Evolutionary conservation across 2,797 vertebrate species (phyloP).

Genomic region (Ceyx erithaca): DNA sequence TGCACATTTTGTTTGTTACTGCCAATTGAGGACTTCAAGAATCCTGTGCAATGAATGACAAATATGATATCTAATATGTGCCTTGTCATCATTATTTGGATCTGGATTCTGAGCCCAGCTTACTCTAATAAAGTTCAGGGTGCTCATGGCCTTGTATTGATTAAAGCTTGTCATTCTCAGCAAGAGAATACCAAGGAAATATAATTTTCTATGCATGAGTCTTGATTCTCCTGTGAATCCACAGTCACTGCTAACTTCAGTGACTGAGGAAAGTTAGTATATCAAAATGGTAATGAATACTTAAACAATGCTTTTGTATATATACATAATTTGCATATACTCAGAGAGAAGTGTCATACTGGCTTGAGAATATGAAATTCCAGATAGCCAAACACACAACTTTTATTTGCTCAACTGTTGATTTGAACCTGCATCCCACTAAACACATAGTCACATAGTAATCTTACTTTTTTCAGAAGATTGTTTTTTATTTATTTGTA

Average conservation of each 20-base stretch:
- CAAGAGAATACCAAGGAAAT: not conserved
- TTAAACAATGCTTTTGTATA: not conserved
- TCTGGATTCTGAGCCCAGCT: not conserved
- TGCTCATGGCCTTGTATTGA: not conserved
- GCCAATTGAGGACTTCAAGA: not conserved
- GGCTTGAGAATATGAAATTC: not conserved
- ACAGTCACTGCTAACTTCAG: not conserved
- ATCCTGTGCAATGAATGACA: not conserved
- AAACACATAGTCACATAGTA: not conserved
- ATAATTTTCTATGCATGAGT: not conserved
- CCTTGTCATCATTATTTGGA: not conserved
- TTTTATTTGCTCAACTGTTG: not conserved
- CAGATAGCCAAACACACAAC: not conserved
- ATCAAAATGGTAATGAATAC: not conserved
- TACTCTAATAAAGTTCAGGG: not conserved
- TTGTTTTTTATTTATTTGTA: not conserved
- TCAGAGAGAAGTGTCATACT: not conserved
- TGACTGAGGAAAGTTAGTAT: not conserved
- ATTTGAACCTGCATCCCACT: not conserved
- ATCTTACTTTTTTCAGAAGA: not conserved
- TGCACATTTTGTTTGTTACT: constrained; percentile 15
- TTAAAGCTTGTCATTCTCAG: not conserved
- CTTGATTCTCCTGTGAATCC: not conserved
- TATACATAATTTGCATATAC: not conserved
- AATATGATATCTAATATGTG: not conserved